phyloP scores from a whole-genome alignment of 2,888 invertebrate species.

The Tethea ocularis region DNA sequence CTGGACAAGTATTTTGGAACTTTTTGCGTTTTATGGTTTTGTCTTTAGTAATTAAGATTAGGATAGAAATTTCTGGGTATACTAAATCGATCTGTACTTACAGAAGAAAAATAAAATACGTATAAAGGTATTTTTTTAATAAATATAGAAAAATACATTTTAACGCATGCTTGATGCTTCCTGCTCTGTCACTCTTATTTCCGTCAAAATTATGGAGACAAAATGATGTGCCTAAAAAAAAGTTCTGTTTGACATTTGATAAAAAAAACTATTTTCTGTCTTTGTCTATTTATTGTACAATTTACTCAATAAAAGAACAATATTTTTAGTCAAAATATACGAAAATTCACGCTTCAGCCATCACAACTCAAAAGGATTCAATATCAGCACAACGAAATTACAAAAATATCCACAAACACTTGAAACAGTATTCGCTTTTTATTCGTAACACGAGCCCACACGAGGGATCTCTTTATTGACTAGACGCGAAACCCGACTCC shows the following conservation, averaged over 20 bases:
- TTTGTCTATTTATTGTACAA: not conserved
- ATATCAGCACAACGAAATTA: conserved; percentile 9
- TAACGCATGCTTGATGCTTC: too few relatives aligned
- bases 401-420: conserved; percentile 16
- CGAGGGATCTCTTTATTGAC: conserved; percentile 53
- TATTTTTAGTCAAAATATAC: not conserved
- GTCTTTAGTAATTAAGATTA: not conserved
- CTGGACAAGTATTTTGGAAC: not conserved
- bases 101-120: too few relatives aligned
- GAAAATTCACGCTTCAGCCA: not conserved
- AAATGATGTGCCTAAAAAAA: too few relatives aligned
- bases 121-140: too few relatives aligned
- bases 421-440: conserved; percentile 37
- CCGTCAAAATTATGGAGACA: too few relatives aligned
- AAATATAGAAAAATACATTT: too few relatives aligned
- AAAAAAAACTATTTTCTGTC: too few relatives aligned
- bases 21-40: not conserved
- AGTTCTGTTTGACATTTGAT: too few relatives aligned
- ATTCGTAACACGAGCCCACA: conserved; percentile 56
- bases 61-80: too few relatives aligned
- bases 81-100: too few relatives aligned
- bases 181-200: too few relatives aligned
- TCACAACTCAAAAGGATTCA: conserved; percentile 4
- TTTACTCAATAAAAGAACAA: not conserved
- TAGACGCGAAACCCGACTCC: conserved; percentile 62